These are phyloP conservation scores for Hyposoter dolosus DNA, from an alignment of 2,888 invertebrate species.

Conservation along the genomic window DNA sequence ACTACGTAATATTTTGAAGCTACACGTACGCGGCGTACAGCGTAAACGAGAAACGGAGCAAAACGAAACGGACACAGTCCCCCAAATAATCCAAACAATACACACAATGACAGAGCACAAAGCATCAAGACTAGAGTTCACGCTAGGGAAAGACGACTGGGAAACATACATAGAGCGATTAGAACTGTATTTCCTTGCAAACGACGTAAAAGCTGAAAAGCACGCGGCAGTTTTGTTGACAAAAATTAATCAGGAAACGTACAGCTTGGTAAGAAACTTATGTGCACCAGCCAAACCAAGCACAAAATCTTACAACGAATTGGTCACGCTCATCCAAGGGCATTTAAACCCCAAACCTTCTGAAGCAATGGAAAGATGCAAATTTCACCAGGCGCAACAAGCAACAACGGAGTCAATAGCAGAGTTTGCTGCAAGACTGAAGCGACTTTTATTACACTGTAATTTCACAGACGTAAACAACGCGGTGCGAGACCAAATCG, in stretches of 20 bases:
- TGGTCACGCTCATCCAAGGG: constrained; percentile 1
- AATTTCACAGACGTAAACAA: constrained; percentile 34
- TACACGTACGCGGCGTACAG: too few species aligned
- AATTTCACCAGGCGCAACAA: constrained; percentile 52
- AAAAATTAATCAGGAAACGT: constrained; percentile 38
- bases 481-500: constrained; percentile 39
- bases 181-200: constrained; percentile 6
- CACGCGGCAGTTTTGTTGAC: constrained; percentile 39
- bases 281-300: constrained; percentile 29
- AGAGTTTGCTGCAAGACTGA: constrained; percentile 80
- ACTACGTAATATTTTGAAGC: not conserved
- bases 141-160: constrained; percentile 21
- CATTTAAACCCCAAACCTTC: constrained; percentile 48
- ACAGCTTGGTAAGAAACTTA: constrained; percentile 38
- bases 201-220: constrained; percentile 16
- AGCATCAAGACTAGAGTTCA: constrained; percentile 15
- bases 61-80: not conserved
- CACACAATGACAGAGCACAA: not conserved
- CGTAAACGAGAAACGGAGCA: not conserved
- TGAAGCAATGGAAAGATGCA: constrained; percentile 46
- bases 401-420: constrained; percentile 76
- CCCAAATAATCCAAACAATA: not conserved
- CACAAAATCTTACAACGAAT: constrained; percentile 17
- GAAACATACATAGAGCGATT: constrained; percentile 22
- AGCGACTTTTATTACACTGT: constrained; percentile 83